Evolutionary conservation across 2,888 invertebrate species (phyloP), one percentile per base, ranked within the genome.

Genomic region (Encarsia formosa): DNA sequence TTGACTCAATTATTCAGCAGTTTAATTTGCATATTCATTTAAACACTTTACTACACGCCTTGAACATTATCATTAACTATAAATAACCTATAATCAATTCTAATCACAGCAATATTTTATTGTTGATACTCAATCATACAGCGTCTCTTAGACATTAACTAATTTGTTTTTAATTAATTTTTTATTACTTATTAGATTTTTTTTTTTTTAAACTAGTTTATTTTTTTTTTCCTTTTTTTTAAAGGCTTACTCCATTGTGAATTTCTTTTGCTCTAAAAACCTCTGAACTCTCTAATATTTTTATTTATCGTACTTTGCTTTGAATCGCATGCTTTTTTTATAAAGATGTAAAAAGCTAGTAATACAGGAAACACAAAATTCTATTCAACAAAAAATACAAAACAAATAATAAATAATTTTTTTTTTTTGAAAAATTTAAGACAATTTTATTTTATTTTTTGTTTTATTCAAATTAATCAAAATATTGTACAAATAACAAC

Each of bases 31-130:
- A n/a, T n/a, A n/a, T n/a, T n/a, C n/a, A n/a, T n/a, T n/a, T n/a
- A n/a, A n/a, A n/a, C n/a, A n/a, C n/a, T n/a, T n/a, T n/a, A n/a
- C n/a, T n/a, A n/a, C n/a, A n/a, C n/a, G n/a, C n/a, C 68, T 54
- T 47, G 65, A 68, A 68, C 69, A 69, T 66, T 64, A 64, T 67
- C 63, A 71, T 71, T 73, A 73, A 68, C 67, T 71, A 71, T 66
- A 38, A 48, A 49, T 54, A 49, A 69, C 66, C 68, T 69, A 69
- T 65, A 71, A 71, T 70, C 71, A 69, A 70, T 67, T 73, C 73
- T 73, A 73, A 73, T 73, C 73, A 73, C 73, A 73, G 73, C 73
- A 72, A 73, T 70, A 73, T 73, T n/a, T 73, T 73, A 73, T 73
- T 73, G 73, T 73, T 73, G 71, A 73, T 73, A 72, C 70, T 73